Evolutionary conservation across 2,113 vertebrate genomes (phyloP).

Genomic region (Entomyzon cyanotis): DNA sequence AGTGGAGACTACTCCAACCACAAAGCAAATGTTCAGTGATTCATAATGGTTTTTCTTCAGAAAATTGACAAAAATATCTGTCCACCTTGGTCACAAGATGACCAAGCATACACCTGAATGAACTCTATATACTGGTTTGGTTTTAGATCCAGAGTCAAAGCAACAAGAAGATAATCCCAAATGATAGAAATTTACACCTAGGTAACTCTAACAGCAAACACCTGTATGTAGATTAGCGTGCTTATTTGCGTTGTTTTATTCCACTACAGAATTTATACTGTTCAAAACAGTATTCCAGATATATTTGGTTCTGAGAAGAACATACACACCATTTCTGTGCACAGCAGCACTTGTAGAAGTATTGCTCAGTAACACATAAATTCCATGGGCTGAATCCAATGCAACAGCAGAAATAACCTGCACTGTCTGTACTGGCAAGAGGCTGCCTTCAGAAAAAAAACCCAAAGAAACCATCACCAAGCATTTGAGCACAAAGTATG

Average conservation of each 20-base stretch:
- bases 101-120: not conserved
- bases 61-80: not conserved
- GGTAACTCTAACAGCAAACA: not conserved
- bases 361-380: not conserved
- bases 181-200: not conserved
- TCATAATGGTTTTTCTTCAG: not conserved
- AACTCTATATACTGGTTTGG: not conserved
- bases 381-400: not conserved
- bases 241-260: not conserved
- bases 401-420: not conserved
- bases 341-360: not conserved
- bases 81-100: not conserved
- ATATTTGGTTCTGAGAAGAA: not conserved
- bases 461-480: not conserved
- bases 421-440: not conserved
- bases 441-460: not conserved
- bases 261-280: not conserved
- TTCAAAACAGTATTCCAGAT: not conserved
- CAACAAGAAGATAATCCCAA: not conserved
- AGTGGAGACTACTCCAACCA: not conserved
- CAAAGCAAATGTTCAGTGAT: not conserved
- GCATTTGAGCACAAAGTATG: not conserved
- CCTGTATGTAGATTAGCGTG: accelerated
- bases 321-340: not conserved
- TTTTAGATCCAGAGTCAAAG: not conserved